Conservation (phyloP, 2,113 vertebrate species). For the Columba livia region DNA sequence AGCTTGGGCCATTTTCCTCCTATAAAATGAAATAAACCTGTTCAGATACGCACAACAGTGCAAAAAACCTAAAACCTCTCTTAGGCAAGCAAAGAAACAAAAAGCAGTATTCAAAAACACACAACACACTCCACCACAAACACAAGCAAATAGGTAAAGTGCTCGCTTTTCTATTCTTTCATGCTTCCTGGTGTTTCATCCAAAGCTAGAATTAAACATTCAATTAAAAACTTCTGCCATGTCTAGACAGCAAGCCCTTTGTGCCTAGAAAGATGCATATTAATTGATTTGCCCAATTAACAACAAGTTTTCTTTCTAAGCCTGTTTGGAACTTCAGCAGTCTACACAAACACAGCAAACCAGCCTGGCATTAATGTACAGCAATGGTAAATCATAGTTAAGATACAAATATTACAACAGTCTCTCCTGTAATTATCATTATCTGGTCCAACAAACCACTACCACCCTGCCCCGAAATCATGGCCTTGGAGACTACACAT, state of each 20-base stretch:
- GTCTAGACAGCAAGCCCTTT: not conserved
- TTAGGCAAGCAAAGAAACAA: not conserved
- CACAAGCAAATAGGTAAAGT: not conserved
- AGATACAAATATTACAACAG: not conserved
- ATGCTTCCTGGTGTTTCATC: not conserved
- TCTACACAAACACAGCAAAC: not conserved
- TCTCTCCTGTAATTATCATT: not conserved
- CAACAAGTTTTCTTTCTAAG: not conserved
- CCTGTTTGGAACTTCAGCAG: not conserved
- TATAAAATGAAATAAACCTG: not conserved
- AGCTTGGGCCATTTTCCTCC: conserved; percentile 75
- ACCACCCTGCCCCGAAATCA: not conserved
- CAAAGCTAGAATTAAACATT: not conserved
- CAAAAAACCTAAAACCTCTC: not conserved
- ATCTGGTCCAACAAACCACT: not conserved
- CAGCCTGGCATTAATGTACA: not conserved
- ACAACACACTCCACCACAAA: not conserved
- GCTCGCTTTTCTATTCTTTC: not conserved
- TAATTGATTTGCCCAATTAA: not conserved
- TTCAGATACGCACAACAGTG: not conserved
- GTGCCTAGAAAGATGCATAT: not conserved
- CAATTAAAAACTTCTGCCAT: not conserved
- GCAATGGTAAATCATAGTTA: not conserved
- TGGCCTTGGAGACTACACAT: not conserved
- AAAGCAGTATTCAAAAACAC: not conserved